phyloP scores from a whole-genome alignment of 2,888 invertebrate genomes.

The Tolmerus cingulatus region DNA sequence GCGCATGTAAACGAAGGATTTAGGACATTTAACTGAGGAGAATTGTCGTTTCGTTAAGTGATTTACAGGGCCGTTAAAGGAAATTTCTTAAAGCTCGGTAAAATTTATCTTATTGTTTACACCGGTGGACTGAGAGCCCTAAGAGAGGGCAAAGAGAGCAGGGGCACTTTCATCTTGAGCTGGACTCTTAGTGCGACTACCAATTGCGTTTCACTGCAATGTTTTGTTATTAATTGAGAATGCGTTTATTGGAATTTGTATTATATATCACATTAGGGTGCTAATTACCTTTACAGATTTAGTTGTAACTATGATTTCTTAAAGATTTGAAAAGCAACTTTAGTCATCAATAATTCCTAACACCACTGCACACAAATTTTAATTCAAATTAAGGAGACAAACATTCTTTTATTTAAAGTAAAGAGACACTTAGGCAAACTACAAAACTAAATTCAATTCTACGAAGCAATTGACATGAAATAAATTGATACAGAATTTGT shows the following conservation, averaged over 20 bases:
- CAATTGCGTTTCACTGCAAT: neutral
- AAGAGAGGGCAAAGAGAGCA: neutral
- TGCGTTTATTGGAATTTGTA: neutral
- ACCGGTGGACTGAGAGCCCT: neutral
- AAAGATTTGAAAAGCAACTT: no score
- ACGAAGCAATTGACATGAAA: no score
- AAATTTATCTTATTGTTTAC: neutral
- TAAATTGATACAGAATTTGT: no score
- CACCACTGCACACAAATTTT: no score
- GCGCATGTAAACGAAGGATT: conserved; percentile 11
- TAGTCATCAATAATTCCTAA: no score
- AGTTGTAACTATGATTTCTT: no score
- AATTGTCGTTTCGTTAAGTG: conserved; percentile 12
- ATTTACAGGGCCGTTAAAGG: neutral
- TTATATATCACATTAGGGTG: neutral
- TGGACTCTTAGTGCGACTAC: neutral
- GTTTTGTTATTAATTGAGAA: neutral
- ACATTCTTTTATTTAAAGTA: no score
- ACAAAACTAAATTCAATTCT: no score
- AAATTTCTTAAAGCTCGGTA: neutral
- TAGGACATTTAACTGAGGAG: conserved; percentile 10
- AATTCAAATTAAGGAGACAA: no score
- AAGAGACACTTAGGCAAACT: no score
- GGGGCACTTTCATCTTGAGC: neutral
- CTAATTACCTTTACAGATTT: no score